Evolutionary conservation across 2,797 vertebrate genomes (phyloP), one percentile per base, ranked within the genome.

Genomic region (Neoniphon sammara): DNA sequence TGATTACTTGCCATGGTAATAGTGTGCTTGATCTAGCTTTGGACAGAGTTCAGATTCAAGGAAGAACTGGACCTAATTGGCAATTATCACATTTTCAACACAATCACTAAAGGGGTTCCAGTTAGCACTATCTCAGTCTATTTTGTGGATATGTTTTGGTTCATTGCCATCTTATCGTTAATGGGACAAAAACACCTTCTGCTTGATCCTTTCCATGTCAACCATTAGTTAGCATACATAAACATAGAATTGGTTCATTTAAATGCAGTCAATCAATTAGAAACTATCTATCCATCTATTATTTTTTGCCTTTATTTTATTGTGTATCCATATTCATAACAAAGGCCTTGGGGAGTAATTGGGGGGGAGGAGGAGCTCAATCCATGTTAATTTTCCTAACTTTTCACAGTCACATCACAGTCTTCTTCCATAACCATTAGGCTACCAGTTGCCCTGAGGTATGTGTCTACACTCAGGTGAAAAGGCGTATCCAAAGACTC

Each of bases 71-170:
- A 18, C 10, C 18, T 31, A 46, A 63, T 21, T 75, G 27, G 27
- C 20, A 64, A 73, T 49, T 12, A 70, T 55, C 23, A 65, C 59
- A 67, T 70, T 49, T 53, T 73, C 57, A 46, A 4, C 7, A 56
- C 39, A 61, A 21, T 20, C 56, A 36, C 30, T 31, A 8, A 20
- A 6, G 5, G 23, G 15, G 30, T 5, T n/a, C 17, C 10, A 30
- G 15, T 15, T 56, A 30, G 12, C 54, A 18, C 25, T 8, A n/a
- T 42, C 56, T 36, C n/a, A 6, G 7, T 9, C 23, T 58, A 54
- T 23, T 31, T 18, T 18, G 25, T 15, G 54, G 15, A 30, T 31
- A 3, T n/a, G 21, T 60, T 21, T 21, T 21, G 25, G 7, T 31
- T 56, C 23, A 27, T 30, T 17, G 15, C 30, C 54, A 56, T 1